Evolutionary conservation across 1,140 invertebrate genomes (phyloP), one percentile per base, ranked within the genome.

Genomic region (Drosophila repleta): DNA sequence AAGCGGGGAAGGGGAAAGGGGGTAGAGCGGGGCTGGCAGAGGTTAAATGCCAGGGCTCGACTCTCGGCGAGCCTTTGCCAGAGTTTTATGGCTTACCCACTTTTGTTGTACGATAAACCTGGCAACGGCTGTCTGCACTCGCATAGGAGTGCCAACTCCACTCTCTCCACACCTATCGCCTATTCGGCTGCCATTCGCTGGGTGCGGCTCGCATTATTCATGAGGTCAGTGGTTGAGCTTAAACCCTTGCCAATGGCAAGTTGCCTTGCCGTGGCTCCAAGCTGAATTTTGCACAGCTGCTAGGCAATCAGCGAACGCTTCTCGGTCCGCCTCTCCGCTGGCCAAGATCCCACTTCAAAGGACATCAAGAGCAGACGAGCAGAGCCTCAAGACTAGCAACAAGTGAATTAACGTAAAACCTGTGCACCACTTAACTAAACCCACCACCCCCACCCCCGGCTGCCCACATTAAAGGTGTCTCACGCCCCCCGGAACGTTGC

Each of bases 51-150:
- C 80, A 48, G 18, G 66, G 60, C 41, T 20, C 21, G 55, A 52
- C 58, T 45, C 35, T 35, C 48, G 15, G 26, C 11, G 29, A 43
- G 52, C 26, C 53, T 53, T 20, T 46, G 37, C 51, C 45, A 48
- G 45, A 66, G 61, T 70, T 79, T 87, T 88, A 88, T 72, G 78
- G 76, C 78, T 76, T 88, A 83, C 78, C 83, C 83, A 88, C 78
- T 87, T 87, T 88, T 79, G 82, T 76, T 82, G 66, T 76, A 88
- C 81, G 72, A 85, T 85, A 85, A 85, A 85, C 43, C 45, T 46
- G 35, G 68, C 35, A 35, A 77, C 55, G 62, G 39, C 78, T 57
- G 82, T 60, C 82, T 85, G 78, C 82, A 78, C 81, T 84, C 68
- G 63, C 24, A n/a, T 49, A 72, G 78, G 74, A 85, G 83, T 78